phyloP scores from a whole-genome alignment of 2,797 vertebrate species.

The Furcifer pardalis region DNA sequence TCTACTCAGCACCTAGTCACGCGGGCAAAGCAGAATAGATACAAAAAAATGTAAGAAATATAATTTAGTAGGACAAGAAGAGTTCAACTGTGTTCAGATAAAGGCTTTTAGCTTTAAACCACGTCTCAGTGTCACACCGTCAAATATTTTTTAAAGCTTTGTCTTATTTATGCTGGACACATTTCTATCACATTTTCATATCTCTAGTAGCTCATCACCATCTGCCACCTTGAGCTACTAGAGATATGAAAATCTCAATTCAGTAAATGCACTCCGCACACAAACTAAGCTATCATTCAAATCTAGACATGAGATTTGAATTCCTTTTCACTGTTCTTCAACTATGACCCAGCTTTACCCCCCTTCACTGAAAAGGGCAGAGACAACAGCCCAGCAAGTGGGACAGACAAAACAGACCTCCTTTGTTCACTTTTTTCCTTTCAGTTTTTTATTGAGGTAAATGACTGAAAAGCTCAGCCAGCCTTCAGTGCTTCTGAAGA shows the following conservation, averaged over 20 bases:
- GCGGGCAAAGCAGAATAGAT: slow-evolving; percentile 61
- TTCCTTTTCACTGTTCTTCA: slow-evolving; percentile 85
- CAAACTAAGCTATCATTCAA: slow-evolving; percentile 82
- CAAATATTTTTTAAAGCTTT: slow-evolving; percentile 67
- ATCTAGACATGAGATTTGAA: slow-evolving; percentile 81
- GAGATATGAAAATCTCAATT: slow-evolving; percentile 73
- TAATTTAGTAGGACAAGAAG: slow-evolving; percentile 79
- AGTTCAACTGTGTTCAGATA: slow-evolving; percentile 73
- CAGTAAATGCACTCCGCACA: slow-evolving; percentile 66
- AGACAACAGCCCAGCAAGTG: slow-evolving; percentile 91
- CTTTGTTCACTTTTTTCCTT: slow-evolving; percentile 90
- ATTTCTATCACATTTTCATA: slow-evolving; percentile 53
- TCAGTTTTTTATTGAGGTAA: slow-evolving; percentile 88
- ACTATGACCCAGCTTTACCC: slow-evolving; percentile 83
- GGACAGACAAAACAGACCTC: slow-evolving; percentile 92
- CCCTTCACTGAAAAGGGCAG: slow-evolving; percentile 85
- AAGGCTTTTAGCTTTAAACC: slow-evolving; percentile 76
- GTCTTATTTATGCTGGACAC: slow-evolving; percentile 59
- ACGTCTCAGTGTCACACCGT: slow-evolving; percentile 74
- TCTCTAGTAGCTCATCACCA: slow-evolving; percentile 72
- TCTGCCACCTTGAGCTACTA: slow-evolving; percentile 78
- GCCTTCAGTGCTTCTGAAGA: slow-evolving; percentile 72
- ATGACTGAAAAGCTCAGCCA: slow-evolving; percentile 80
- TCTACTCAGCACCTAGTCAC: slow-evolving; percentile 56
- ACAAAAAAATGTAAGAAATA: slow-evolving; percentile 80